Evolutionary conservation across 1,140 invertebrate species (phyloP).

Genomic region (Arion vulgaris): DNA sequence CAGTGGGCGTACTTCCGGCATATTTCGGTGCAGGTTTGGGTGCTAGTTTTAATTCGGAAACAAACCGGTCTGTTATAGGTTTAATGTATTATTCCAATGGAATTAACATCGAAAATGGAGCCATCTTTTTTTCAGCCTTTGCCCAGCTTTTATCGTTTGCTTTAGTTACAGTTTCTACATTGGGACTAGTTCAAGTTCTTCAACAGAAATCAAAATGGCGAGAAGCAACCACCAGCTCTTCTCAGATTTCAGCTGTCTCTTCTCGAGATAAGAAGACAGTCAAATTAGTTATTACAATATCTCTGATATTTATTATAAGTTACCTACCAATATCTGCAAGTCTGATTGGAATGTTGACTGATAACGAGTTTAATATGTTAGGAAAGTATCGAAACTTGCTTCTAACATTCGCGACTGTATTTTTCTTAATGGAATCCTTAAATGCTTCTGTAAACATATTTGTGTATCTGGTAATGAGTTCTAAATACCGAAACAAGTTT

Average conservation of each 20-base stretch:
- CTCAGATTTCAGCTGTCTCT: background rate
- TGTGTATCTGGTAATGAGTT: conserved; percentile 6
- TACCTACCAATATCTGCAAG: conserved; percentile 19
- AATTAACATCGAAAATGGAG: conserved; percentile 1
- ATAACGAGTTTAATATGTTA: conserved; percentile 23
- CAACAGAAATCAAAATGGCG: conserved; percentile 36
- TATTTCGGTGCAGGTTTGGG: background rate
- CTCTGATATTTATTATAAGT: conserved; percentile 26
- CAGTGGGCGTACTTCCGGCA: conserved; percentile 1
- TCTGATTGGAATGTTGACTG: conserved; percentile 9
- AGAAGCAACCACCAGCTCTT: background rate
- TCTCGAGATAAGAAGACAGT: conserved; percentile 23
- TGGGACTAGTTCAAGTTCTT: conserved; percentile 21
- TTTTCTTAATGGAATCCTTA: conserved; percentile 21
- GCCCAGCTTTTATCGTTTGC: conserved; percentile 22
- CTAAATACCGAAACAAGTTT: background rate
- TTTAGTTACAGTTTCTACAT: conserved; percentile 22
- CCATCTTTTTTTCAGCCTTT: conserved; percentile 29
- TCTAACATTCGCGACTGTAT: conserved; percentile 22
- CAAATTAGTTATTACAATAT: conserved; percentile 30
- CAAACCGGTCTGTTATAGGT: background rate
- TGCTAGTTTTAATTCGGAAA: background rate
- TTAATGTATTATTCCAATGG: background rate
- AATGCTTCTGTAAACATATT: conserved; percentile 28
- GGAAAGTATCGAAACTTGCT: conserved; percentile 34